Base-by-base conservation (phyloP, 2,113 vertebrate genomes). In the Amphilophus citrinellus region DNA sequence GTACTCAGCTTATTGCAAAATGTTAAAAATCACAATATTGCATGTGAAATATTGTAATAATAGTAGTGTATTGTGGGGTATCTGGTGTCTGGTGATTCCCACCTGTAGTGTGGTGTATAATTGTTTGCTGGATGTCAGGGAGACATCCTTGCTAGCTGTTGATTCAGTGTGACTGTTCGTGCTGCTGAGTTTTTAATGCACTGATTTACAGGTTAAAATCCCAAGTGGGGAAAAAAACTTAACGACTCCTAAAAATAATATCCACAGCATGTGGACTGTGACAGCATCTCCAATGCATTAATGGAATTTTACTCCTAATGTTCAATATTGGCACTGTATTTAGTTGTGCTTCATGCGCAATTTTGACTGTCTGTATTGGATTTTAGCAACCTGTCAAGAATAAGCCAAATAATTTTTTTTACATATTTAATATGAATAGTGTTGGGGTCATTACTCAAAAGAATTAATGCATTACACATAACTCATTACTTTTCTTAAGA, bases 231-330 rank as follows among this genome's bases (percentile, higher is more conserved):
- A 58, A 53, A 53, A 32, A 32, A 73, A 53, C 27, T 30, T 73
- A 73, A 20, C 27, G 10, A 47, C 27, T 20, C 75, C 47, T 71
- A 59, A 80, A 79, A 85, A 57, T 63, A 58, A 58, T 58, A 56
- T 83, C 82, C 61, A 27, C 61, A 78, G 73, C 58, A 73, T 81
- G 71, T 15, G 82, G 22, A 53, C 42, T 77, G 62, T 81, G 79
- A 58, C 57, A 53, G 10, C 30, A 44, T 32, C 24, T 53, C 44
- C 44, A 71, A 22, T 50, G 24, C 42, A 84, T 80, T 47, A 81
- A 79, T 92, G 84, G 61, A 83, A 42, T 32, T 53, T 53, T 71
- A 71, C 42, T 47, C 15, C 1, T 15, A 50, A 71, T 30, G 42
- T 71, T 71, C 65, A 30, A 50, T 71, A 24, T 24, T 71, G 50